Evolutionary conservation across 2,113 vertebrate species (phyloP).

Genomic region (Alces alces): DNA sequence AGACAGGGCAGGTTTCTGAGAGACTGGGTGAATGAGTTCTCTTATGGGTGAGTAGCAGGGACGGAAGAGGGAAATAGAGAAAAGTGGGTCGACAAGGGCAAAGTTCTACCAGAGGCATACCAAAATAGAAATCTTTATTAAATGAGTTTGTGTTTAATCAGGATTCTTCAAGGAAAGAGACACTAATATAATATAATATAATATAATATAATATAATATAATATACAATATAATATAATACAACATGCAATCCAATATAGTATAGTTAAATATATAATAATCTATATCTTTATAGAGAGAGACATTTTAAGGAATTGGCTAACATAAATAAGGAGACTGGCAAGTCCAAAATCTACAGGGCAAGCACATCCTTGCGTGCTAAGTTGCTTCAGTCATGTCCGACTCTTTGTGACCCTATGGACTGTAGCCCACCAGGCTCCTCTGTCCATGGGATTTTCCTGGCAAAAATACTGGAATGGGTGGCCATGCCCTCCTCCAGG

Average conservation of each 20-base stretch:
- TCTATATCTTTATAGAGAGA: neutral
- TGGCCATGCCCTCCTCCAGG: neutral
- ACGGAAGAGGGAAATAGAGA: neutral
- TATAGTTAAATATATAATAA: neutral
- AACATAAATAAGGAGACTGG: neutral
- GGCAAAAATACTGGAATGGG: neutral
- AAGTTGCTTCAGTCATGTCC: neutral
- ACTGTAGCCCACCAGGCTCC: neutral
- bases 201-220: neutral
- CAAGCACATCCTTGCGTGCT: neutral
- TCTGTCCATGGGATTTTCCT: neutral
- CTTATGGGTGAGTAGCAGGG: neutral
- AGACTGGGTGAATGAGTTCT: neutral
- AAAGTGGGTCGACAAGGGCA: neutral
- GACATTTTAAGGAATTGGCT: neutral
- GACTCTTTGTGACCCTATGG: neutral
- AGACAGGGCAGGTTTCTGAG: neutral
- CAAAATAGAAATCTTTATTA: neutral
- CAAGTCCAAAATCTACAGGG: neutral
- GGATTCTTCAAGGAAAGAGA: conserved; percentile 1
- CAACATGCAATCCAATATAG: neutral
- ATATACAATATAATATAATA: neutral
- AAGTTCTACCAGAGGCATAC: neutral
- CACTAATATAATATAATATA: neutral
- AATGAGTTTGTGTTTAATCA: neutral